phyloP scores from a whole-genome alignment of 2,113 vertebrate species.

The Sinocyclocheilus maitianheensis region DNA sequence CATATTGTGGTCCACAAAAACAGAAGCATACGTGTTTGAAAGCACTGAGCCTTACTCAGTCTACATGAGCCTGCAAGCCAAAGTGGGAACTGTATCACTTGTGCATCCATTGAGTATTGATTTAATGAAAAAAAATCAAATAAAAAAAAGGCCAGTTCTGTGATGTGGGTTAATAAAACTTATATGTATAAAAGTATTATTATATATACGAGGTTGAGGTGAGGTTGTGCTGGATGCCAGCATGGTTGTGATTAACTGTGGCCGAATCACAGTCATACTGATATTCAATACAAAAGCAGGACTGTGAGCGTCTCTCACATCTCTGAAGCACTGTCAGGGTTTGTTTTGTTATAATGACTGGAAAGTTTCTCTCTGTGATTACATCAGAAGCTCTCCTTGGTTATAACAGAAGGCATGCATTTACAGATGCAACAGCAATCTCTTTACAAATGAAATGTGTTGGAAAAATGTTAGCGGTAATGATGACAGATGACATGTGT shows the following conservation, averaged over 20 bases:
- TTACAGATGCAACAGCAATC: not conserved
- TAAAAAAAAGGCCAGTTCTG: no score
- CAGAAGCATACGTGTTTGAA: no score
- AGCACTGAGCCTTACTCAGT: no score
- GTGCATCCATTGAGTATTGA: not conserved
- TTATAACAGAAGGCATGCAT: not conserved
- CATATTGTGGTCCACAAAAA: no score
- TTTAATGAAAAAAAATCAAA: not conserved
- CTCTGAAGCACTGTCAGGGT: not conserved
- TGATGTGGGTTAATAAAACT: no score
- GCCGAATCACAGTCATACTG: not conserved
- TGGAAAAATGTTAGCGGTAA: not conserved
- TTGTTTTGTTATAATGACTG: not conserved
- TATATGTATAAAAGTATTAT: no score
- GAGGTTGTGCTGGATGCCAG: no score
- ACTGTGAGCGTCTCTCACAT: no score
- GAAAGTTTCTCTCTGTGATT: no score
- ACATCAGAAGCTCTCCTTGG: no score
- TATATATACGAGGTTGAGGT: no score
- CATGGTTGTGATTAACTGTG: not conserved
- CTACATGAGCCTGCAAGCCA: not conserved
- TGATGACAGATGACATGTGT: slow-evolving; percentile 22
- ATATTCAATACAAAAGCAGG: not conserved
- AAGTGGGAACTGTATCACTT: not conserved
- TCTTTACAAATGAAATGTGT: not conserved